Percentiles rank a stretch among this genome's conserved stretches.
Evolutionary conservation across 2,888 invertebrate species (phyloP).

Genomic region (Lasioglossum leucozonium): DNA sequence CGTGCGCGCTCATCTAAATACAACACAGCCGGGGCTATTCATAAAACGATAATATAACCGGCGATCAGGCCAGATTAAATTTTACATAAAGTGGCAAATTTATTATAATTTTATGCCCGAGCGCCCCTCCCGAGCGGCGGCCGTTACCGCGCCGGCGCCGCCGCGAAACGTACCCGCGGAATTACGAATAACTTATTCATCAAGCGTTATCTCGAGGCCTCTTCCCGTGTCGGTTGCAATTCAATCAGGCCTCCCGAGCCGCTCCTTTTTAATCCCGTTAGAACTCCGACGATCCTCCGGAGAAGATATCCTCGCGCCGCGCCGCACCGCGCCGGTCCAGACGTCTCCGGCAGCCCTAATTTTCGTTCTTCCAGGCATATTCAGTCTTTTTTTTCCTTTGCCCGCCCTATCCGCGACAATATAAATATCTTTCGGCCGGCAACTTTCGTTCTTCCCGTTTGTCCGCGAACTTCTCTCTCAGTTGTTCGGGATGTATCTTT

Average conservation of each 20-base stretch:
- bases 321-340: neutral
- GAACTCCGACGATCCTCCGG: constrained; percentile 26
- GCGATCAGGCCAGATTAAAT: constrained; percentile 62
- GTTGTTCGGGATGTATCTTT: neutral
- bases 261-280: constrained; percentile 40
- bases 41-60: constrained; percentile 56
- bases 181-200: constrained; percentile 60
- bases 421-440: neutral
- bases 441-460: neutral
- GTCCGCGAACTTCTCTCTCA: constrained; percentile 21
- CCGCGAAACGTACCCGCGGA: constrained; percentile 13
- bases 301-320: neutral
- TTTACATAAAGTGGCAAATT: constrained; percentile 61
- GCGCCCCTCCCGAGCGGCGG: neutral
- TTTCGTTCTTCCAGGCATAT: neutral
- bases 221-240: constrained; percentile 45
- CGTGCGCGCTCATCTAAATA: constrained; percentile 53
- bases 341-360: neutral
- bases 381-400: neutral
- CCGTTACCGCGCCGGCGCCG: neutral
- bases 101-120: constrained; percentile 56
- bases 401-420: neutral
- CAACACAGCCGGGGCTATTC: constrained; percentile 56
- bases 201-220: constrained; percentile 49
- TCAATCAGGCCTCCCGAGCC: constrained; percentile 36